Percentiles rank a stretch among this genome's conserved stretches.
Evolutionary conservation across 1,140 invertebrate genomes (phyloP).

Genomic region (Colletes latitarsis): DNA sequence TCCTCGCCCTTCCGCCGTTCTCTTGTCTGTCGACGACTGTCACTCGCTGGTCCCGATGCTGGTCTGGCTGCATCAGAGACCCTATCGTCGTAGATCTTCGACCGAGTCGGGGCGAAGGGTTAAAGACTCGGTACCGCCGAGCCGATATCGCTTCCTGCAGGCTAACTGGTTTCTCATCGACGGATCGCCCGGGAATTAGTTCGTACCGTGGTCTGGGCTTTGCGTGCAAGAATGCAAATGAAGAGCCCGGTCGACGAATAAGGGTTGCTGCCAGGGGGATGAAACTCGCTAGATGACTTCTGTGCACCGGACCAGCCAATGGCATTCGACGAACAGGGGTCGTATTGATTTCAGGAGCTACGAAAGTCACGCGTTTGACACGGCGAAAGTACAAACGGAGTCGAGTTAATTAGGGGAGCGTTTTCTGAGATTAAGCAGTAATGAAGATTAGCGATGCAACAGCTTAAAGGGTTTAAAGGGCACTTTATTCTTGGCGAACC

Average conservation of each 20-base stretch:
- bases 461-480: too few relatives aligned
- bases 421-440: too few relatives aligned
- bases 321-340: background rate
- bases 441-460: too few relatives aligned
- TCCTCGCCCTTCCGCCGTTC: background rate
- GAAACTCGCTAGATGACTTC: background rate
- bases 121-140: conserved; percentile 18
- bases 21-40: conserved; percentile 56
- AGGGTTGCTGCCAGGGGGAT: background rate
- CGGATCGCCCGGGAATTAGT: conserved; percentile 16
- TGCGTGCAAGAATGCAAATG: conserved; percentile 24
- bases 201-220: background rate
- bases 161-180: conserved; percentile 28
- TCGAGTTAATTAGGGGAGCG: too few relatives aligned
- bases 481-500: too few relatives aligned
- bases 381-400: too few relatives aligned
- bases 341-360: background rate
- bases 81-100: conserved; percentile 57
- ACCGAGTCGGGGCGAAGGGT: conserved; percentile 16
- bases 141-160: conserved; percentile 32
- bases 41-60: conserved; percentile 59
- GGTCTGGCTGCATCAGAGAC: conserved; percentile 43
- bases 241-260: background rate
- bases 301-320: background rate
- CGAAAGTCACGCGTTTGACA: too few relatives aligned